Evolutionary conservation across 2,888 invertebrate genomes (phyloP), one percentile per base, ranked within the genome.

Genomic region (Pristionchus arcanus): DNA sequence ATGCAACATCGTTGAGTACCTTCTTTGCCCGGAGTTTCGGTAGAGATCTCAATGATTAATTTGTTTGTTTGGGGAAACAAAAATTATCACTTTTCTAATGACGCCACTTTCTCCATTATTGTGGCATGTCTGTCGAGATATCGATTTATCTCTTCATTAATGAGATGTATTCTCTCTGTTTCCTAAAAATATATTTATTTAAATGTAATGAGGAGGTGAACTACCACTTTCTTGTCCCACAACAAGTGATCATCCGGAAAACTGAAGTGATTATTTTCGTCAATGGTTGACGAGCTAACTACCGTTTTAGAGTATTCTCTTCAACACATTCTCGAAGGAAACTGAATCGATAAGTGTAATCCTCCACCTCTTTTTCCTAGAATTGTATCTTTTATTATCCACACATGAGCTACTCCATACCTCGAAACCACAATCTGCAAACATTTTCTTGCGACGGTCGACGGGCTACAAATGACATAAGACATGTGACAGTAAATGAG

Each of bases 141-240:
- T 37, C 37, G 74, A 74, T 19, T 9, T 37, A 74, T 74, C 5
- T 74, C 21, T 4, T 74, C 13, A 11, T 34, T 74, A 7, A 74
- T 37, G 9, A 37, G 7, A 37, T 25, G 21, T 19, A 74, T 19
- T 34, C 37, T 37, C 37, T 74, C 74, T 7, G 7, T 37, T 74
- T 74, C 74, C 74, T 74, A 21, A 31, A 34, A 31, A 19, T 42
- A 63, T 25, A 11, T 63, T 21, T 74, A 4, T 21, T 37, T 11
- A 9, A 21, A 9, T 11, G 63, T n/a, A 63, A n/a, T 25, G n/a
- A 21, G n/a, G 25, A 25, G n/a, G 4, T n/a, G 4, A 63, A 15
- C 19, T 9, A 74, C 74, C 37, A 37, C 74, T 74, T 37, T 74
- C 74, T 74, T 74, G 74, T 74, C 74, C 74, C 74, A 37, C 19